A percentile compares a stretch with the other conserved stretches of the same genome.
phyloP scores from a whole-genome alignment of 2,113 vertebrate species.

The Leuciscus idus region DNA sequence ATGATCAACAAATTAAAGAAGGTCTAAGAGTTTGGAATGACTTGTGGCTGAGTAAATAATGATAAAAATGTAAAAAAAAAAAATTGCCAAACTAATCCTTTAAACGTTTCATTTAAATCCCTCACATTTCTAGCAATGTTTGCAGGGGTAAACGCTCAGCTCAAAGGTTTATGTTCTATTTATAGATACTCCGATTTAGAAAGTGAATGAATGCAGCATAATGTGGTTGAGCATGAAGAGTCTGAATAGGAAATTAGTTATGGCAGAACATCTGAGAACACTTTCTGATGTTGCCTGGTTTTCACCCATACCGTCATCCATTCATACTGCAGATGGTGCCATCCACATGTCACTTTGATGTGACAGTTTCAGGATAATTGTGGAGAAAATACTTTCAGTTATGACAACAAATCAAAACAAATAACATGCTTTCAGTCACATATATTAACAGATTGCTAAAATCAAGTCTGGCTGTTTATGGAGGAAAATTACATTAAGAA shows the following conservation, averaged over 20 bases:
- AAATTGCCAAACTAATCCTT: not conserved
- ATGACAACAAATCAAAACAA: conserved; percentile 25
- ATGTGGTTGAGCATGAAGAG: not conserved
- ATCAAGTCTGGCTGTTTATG: not conserved
- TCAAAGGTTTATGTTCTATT: conserved; percentile 9
- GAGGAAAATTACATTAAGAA: not conserved
- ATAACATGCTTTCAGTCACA: conserved; percentile 29
- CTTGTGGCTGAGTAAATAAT: not conserved
- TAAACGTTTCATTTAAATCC: not conserved
- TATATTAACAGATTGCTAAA: not conserved
- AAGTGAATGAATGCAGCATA: not conserved
- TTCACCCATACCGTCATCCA: not conserved
- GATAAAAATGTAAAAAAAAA: not conserved
- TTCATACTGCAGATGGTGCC: not conserved
- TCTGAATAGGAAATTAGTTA: not conserved
- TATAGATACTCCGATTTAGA: not conserved
- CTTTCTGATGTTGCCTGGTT: not conserved
- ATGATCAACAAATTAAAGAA: not conserved
- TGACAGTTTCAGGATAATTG: conserved; percentile 10
- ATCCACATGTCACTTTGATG: conserved; percentile 16
- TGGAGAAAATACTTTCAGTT: not conserved
- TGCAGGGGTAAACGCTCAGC: not conserved
- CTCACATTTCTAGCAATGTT: not conserved
- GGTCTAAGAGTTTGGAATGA: not conserved
- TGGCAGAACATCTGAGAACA: not conserved